A percentile compares a stretch with the other conserved stretches of the same genome.
phyloP scores from a whole-genome alignment of 2,888 invertebrate genomes.

The Allygus modestus region DNA sequence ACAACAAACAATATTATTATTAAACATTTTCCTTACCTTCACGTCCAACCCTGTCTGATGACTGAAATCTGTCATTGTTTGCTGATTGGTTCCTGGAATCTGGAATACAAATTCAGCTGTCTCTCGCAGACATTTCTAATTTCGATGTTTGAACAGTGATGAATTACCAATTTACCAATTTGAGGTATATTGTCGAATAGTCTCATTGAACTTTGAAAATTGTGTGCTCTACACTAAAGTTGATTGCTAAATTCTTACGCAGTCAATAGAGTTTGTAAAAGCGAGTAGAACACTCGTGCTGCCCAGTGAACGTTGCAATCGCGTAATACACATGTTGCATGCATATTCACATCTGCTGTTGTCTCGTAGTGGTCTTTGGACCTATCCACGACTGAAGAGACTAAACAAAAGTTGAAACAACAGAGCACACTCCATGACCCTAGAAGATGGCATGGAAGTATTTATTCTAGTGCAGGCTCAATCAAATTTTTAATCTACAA shows the following conservation, averaged over 20 bases:
- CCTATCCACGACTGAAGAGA: slow-evolving; percentile 26
- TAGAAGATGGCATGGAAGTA: background rate
- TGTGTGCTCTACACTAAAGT: background rate
- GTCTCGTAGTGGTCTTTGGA: slow-evolving; percentile 26
- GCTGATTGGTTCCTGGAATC: too few relatives aligned
- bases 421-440: slow-evolving; percentile 20
- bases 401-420: slow-evolving; percentile 32
- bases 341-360: background rate
- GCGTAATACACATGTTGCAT: background rate
- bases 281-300: slow-evolving; percentile 22
- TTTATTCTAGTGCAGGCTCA: background rate
- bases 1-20: too few relatives aligned
- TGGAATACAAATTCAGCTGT: too few relatives aligned
- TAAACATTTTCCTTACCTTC: too few relatives aligned
- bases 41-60: too few relatives aligned
- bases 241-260: slow-evolving; percentile 8
- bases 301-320: background rate
- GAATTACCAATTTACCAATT: too few relatives aligned
- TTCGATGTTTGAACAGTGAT: too few relatives aligned
- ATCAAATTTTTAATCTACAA: background rate
- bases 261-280: slow-evolving; percentile 5
- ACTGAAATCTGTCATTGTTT: too few relatives aligned
- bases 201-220: background rate
- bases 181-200: too few relatives aligned
- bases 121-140: too few relatives aligned